Conservation (phyloP, 1,140 invertebrate genomes). For the Belonocnema kinseyi region DNA sequence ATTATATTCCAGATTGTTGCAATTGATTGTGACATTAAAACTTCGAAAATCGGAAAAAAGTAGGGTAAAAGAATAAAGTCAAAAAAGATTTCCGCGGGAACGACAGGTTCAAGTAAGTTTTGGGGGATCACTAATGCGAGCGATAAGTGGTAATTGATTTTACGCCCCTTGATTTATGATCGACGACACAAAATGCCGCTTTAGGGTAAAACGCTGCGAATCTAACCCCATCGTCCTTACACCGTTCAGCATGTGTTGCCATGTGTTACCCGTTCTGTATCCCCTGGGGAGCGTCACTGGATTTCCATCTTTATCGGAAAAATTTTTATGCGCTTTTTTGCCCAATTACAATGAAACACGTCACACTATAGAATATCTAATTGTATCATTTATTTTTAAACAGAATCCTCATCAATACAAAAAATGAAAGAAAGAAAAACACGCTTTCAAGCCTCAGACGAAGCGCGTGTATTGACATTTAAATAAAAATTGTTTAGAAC, state of each 20-base stretch:
- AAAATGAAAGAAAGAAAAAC: no score
- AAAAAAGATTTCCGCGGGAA: constrained; percentile 29
- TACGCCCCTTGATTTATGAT: constrained; percentile 72
- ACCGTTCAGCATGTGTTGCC: constrained; percentile 48
- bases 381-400: not conserved
- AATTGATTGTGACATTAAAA: not conserved
- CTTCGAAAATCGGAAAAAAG: not conserved
- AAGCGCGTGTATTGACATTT: no score
- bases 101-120: constrained; percentile 58
- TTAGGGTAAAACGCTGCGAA: constrained; percentile 64
- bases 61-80: not conserved
- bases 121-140: constrained; percentile 39
- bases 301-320: constrained; percentile 72
- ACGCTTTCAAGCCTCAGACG: no score
- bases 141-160: constrained; percentile 75
- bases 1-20: not conserved
- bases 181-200: constrained; percentile 56
- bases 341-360: constrained; percentile 43
- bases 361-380: constrained; percentile 32
- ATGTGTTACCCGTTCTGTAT: constrained; percentile 68
- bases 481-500: no score
- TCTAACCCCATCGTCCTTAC: constrained; percentile 62
- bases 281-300: constrained; percentile 52
- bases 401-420: no score
- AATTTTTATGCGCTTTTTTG: constrained; percentile 51